A percentile compares a stretch with the other conserved stretches of the same genome.
Evolutionary conservation across 2,797 vertebrate species (phyloP).

Genomic region (Knipowitschia caucasica): DNA sequence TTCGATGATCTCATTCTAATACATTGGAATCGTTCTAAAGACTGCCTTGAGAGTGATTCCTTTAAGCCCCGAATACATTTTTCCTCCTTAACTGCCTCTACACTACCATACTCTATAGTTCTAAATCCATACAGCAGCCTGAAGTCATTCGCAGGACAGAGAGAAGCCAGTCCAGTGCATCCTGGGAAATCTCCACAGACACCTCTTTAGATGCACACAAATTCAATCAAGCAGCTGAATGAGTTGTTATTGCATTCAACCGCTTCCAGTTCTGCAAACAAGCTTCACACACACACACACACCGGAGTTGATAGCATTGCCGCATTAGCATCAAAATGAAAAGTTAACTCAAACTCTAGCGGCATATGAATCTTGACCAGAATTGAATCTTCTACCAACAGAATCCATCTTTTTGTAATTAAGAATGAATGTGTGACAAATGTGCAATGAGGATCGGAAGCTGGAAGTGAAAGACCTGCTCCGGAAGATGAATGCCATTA

Average conservation of each 20-base stretch:
- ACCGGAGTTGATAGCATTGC: conserved; percentile 48
- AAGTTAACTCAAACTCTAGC: conserved; percentile 50
- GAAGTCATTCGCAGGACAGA: conserved; percentile 24
- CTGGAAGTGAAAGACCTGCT: conserved; percentile 57
- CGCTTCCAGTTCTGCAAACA: conserved; percentile 37
- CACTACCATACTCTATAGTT: too few species aligned
- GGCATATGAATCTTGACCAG: conserved; percentile 55
- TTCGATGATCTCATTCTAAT: too few species aligned
- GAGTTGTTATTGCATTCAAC: conserved; percentile 52
- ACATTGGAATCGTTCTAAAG: too few species aligned
- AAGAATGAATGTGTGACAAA: conserved; percentile 58
- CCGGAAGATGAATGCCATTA: conserved; percentile 70
- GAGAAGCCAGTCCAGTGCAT: conserved; percentile 38
- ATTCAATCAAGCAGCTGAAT: conserved; percentile 62
- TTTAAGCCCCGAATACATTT: too few species aligned
- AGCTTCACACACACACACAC: conserved; percentile 45
- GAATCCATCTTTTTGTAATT: conserved; percentile 69
- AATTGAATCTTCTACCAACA: conserved; percentile 50
- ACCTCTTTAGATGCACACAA: conserved; percentile 47
- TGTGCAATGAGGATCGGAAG: conserved; percentile 36
- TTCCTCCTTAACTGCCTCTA: too few species aligned
- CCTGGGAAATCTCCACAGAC: conserved; percentile 38
- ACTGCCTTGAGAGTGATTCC: too few species aligned
- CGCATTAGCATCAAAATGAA: conserved; percentile 63
- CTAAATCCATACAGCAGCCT: too few species aligned